A percentile compares a stretch with the other conserved stretches of the same genome.
These are phyloP conservation scores for Amblyornis subalaris DNA, from an alignment of 2,113 vertebrate genomes.

Conservation along the genomic window DNA sequence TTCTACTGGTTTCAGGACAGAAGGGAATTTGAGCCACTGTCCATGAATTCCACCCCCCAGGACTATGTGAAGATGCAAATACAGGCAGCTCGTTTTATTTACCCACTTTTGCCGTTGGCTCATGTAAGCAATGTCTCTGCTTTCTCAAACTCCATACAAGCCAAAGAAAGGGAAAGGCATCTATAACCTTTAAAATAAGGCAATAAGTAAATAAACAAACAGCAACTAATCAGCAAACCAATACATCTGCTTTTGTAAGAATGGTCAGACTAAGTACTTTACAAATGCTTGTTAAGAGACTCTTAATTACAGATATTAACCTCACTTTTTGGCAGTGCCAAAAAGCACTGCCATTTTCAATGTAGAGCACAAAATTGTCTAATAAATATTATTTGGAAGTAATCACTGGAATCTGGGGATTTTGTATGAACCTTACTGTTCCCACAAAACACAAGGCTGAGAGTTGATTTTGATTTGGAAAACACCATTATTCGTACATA, in stretches of 20 bases:
- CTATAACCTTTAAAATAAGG: background rate
- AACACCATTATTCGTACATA: conserved; percentile 40
- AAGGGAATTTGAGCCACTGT: background rate
- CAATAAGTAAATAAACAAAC: background rate
- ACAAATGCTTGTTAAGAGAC: conserved; percentile 18
- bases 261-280: conserved; percentile 31
- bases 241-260: background rate
- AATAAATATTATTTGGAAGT: conserved; percentile 25
- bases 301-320: conserved; percentile 59
- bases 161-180: background rate
- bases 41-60: background rate
- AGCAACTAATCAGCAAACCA: conserved; percentile 25
- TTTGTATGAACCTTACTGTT: conserved; percentile 18
- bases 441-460: background rate
- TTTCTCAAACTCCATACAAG: background rate
- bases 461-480: conserved; percentile 42
- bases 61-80: background rate
- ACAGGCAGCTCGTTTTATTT: background rate
- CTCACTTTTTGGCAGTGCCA: background rate
- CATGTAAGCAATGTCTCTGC: background rate
- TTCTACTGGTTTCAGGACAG: background rate
- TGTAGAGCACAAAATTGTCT: background rate
- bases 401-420: conserved; percentile 41
- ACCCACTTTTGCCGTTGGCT: background rate
- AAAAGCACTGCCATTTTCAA: conserved; percentile 39